These are phyloP conservation scores for Danio kyathit DNA, from an alignment of 2,797 vertebrate genomes.

Conservation along the genomic window DNA sequence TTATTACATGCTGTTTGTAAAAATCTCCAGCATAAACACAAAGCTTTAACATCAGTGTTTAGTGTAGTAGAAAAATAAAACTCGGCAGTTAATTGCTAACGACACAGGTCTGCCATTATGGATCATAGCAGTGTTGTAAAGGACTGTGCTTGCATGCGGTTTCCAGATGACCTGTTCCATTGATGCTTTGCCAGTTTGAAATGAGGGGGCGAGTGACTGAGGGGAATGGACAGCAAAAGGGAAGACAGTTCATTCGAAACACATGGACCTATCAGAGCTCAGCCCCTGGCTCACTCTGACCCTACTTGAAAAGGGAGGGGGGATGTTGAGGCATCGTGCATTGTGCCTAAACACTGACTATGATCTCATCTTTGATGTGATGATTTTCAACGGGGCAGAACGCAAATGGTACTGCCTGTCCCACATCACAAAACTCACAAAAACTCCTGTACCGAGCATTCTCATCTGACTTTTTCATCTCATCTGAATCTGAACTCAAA, in stretches of 20 bases:
- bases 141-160: constrained; percentile 12
- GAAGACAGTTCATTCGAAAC: constrained; percentile 2
- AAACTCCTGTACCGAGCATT: background rate
- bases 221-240: constrained; percentile 12
- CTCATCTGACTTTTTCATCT: background rate
- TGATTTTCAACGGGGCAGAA: constrained; percentile 36
- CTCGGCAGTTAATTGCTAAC: constrained; percentile 6
- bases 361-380: constrained; percentile 51
- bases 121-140: background rate
- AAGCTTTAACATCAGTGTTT: constrained; percentile 1
- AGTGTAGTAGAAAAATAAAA: background rate
- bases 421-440: background rate
- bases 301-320: background rate
- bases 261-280: constrained; percentile 28
- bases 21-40: background rate
- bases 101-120: background rate
- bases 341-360: constrained; percentile 9
- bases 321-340: background rate
- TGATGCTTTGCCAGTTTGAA: constrained; percentile 33
- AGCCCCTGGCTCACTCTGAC: background rate
- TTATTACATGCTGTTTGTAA: background rate
- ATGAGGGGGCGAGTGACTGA: constrained; percentile 21
- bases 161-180: constrained; percentile 50
- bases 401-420: background rate
- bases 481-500: background rate